Evolutionary conservation across 2,113 vertebrate genomes (phyloP), one percentile per base, ranked within the genome.

Genomic region (Lampris incognitus): DNA sequence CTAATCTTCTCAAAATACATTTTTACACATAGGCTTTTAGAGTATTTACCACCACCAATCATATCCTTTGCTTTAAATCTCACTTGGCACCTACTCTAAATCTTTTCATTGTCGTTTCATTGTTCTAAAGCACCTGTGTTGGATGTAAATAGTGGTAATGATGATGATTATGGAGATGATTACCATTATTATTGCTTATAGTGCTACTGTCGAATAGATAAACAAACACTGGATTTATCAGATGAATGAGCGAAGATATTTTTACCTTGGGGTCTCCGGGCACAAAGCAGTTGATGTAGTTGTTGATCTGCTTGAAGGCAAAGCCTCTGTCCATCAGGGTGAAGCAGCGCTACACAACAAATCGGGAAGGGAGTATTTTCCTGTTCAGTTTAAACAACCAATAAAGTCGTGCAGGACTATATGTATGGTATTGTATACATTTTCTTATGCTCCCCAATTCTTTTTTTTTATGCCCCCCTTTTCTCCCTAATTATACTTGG

Each of bases 261-360:
- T n/a, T 2, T 95, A 99, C 98, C 96, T 97, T 98, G 0, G 97
- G 92, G 81, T 99, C 98, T 91, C 97, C 98, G 50, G 98, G 97
- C 85, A 96, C 90, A 89, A 99, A 99, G 89, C 96, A 96, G 93
- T 95, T 96, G 85, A 96, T 96, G 80, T 99, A 99, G 93, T 97
- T 97, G 94, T 99, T 99, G 92, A 99, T 99, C 88, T 98, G 98
- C 83, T 99, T 99, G 92, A 99, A 99, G 82, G 96, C 89, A 68
- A 99, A 99, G 79, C 98, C 98, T 91, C 98, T 93, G 80, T 99
- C 98, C 98, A 99, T 99, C 76, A 99, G 95, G 77, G 97, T 98
- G 87, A 99, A 99, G 91, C 97, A 99, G 61, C 96, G 95, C 98
- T 99, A 89, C 2, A 77, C 82, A 85, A 79, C 60, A 8, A 44